Conservation (phyloP, 2,797 vertebrate species). For the Rhabdophis nuchalis region DNA sequence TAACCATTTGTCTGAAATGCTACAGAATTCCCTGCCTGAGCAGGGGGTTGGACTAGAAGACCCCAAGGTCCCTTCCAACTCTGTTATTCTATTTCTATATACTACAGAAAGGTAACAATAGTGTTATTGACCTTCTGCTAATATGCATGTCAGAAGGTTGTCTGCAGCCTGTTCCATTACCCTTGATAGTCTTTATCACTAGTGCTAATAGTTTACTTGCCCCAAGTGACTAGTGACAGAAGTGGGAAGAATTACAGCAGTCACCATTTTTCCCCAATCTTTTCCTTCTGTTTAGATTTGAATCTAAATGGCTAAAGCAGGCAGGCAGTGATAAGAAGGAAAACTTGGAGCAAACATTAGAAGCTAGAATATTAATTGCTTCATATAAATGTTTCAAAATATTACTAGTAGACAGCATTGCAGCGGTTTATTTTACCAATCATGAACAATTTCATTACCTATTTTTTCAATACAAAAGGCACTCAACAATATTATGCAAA, state of each 20-base stretch:
- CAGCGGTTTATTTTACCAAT: background rate
- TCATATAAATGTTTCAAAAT: background rate
- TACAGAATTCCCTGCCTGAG: too few relatives aligned
- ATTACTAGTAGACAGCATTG: background rate
- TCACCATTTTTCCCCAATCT: background rate
- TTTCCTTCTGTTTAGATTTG: background rate
- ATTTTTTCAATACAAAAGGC: background rate
- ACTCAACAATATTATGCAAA: background rate
- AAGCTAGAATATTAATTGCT: background rate
- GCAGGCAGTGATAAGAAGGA: background rate
- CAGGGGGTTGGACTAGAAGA: too few relatives aligned
- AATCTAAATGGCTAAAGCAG: background rate
- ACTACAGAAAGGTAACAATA: background rate
- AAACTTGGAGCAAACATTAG: background rate
- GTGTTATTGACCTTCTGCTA: background rate
- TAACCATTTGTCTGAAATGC: too few relatives aligned
- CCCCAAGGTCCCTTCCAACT: too few relatives aligned
- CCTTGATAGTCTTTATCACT: background rate
- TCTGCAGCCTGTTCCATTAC: background rate
- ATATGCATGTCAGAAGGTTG: background rate
- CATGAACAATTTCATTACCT: background rate
- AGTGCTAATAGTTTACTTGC: background rate
- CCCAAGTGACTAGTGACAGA: background rate
- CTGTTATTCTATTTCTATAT: background rate
- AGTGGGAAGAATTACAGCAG: background rate